Percentiles rank a stretch among this genome's conserved stretches.
phyloP scores from a whole-genome alignment of 2,797 vertebrate genomes.

The Acipenser oxyrinchus region DNA sequence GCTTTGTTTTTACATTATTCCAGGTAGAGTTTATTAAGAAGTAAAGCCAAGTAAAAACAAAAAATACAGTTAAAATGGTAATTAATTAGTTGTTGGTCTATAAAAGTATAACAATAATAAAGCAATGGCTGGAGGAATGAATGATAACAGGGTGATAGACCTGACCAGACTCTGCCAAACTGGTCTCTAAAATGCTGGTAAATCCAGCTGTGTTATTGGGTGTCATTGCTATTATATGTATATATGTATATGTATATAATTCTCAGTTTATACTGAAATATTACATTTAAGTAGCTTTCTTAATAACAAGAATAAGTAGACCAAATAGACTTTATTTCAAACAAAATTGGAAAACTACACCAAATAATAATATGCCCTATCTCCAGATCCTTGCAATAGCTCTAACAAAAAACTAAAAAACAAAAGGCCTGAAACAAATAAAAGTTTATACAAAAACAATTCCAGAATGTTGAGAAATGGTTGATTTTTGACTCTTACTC shows the following conservation, averaged over 20 bases:
- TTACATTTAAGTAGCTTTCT: background rate
- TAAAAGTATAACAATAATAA: background rate
- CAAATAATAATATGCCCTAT: background rate
- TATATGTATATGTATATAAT: no score
- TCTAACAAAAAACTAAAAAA: background rate
- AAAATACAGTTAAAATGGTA: background rate
- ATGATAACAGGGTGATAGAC: conserved; percentile 1
- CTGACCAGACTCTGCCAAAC: background rate
- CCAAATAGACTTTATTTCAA: background rate
- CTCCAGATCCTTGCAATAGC: background rate
- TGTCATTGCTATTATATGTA: background rate
- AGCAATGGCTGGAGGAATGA: conserved; percentile 1
- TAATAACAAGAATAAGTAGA: background rate
- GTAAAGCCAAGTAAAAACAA: background rate
- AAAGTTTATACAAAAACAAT: background rate
- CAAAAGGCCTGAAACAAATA: background rate
- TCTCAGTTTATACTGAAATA: no score
- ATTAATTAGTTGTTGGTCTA: background rate
- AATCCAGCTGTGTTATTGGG: background rate
- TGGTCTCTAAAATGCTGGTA: background rate
- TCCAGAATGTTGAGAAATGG: background rate
- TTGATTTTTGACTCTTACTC: background rate
- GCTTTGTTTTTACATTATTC: no score
- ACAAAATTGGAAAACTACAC: background rate
- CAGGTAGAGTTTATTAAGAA: no score